Percentiles rank a stretch among this genome's conserved stretches.
phyloP scores from a whole-genome alignment of 2,888 invertebrate genomes.

The Apodemia mormo region DNA sequence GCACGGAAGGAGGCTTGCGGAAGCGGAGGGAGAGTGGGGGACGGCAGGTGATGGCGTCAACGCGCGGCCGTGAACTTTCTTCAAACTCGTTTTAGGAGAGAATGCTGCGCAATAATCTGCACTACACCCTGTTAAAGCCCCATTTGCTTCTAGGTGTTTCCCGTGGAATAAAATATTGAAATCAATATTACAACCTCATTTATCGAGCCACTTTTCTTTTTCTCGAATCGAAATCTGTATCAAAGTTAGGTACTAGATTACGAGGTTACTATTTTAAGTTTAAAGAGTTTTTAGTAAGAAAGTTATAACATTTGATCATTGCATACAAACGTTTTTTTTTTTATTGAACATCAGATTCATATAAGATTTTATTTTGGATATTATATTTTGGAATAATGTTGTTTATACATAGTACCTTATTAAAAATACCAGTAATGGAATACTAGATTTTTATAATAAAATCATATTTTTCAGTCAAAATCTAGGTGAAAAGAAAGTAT shows the following conservation, averaged over 20 bases:
- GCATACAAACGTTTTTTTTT: too few species aligned
- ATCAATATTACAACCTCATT: not conserved
- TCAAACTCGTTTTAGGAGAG: slow-evolving; percentile 79
- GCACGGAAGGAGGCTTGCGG: slow-evolving; percentile 52
- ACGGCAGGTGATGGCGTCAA: slow-evolving; percentile 73
- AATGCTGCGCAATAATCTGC: slow-evolving; percentile 76
- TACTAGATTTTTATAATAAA: too few species aligned
- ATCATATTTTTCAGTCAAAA: too few species aligned
- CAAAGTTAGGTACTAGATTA: not conserved
- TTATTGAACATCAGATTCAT: too few species aligned
- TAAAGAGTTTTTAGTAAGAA: not conserved
- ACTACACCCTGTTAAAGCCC: slow-evolving; percentile 63
- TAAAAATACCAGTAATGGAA: too few species aligned
- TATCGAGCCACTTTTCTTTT: not conserved
- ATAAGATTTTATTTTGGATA: too few species aligned
- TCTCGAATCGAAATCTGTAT: not conserved
- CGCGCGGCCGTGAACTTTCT: slow-evolving; percentile 82
- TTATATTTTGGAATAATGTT: too few species aligned
- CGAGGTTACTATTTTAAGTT: not conserved
- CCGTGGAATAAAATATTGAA: slow-evolving; percentile 8
- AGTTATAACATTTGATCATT: too few species aligned
- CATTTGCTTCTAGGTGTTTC: slow-evolving; percentile 40
- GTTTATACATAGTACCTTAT: too few species aligned
- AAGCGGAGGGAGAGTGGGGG: slow-evolving; percentile 47
- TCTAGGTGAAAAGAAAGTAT: too few species aligned